These are phyloP conservation scores for Macaca mulatta DNA, from an alignment of 2,113 vertebrate genomes.

Conservation along the genomic window DNA sequence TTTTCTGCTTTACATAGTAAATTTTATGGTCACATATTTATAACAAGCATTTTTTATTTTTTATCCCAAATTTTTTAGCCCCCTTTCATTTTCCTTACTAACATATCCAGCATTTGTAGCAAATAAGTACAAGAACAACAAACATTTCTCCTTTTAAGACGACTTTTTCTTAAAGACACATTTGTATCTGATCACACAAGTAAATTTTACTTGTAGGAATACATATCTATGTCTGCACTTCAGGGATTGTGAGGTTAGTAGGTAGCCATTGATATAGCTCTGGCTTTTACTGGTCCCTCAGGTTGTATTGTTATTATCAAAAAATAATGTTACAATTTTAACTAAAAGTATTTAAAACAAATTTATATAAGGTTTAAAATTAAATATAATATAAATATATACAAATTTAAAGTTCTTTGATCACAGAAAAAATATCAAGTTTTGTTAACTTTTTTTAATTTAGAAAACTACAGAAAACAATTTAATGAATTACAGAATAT, in stretches of 20 bases:
- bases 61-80: not conserved
- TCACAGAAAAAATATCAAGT: not conserved
- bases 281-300: not conserved
- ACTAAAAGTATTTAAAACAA: not conserved
- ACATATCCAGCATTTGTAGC: not conserved
- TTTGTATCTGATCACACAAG: not conserved
- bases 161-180: not conserved
- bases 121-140: not conserved
- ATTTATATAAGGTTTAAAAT: not conserved
- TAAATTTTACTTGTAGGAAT: not conserved
- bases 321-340: not conserved
- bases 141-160: not conserved
- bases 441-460: not conserved
- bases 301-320: not conserved
- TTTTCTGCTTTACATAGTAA: not conserved
- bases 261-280: not conserved
- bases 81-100: not conserved
- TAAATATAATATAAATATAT: not conserved
- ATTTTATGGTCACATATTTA: not conserved
- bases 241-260: not conserved
- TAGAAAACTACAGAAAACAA: not conserved
- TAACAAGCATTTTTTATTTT: not conserved
- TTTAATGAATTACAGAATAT: not conserved
- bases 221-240: not conserved
- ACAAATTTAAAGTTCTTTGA: not conserved